Evolutionary conservation across 2,888 invertebrate species (phyloP).

Genomic region (Drosophila falleni): DNA sequence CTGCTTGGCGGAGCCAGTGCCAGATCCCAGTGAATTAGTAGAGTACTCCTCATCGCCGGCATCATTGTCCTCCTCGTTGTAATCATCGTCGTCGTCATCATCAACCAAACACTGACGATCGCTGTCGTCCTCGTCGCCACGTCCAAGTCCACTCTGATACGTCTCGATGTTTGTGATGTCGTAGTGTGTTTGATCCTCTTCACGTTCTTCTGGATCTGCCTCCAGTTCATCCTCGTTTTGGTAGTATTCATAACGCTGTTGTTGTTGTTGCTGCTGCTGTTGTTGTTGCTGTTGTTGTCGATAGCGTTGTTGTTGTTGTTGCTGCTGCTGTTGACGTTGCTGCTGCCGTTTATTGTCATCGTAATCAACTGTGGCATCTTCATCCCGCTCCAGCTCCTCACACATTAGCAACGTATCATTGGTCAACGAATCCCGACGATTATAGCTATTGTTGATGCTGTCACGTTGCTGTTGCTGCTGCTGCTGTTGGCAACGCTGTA

Average conservation of each 20-base stretch:
- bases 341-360: slow-evolving; percentile 65
- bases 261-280: slow-evolving; percentile 68
- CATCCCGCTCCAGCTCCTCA: slow-evolving; percentile 83
- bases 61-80: slow-evolving; percentile 74
- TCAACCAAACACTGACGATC: slow-evolving; percentile 81
- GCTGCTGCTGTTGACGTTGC: slow-evolving; percentile 58
- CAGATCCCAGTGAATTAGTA: slow-evolving; percentile 80
- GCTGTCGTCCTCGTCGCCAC: slow-evolving; percentile 75
- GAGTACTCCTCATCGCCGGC: slow-evolving; percentile 82
- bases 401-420: slow-evolving; percentile 83
- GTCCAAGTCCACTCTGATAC: slow-evolving; percentile 77
- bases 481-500: slow-evolving; percentile 61
- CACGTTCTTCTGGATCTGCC: slow-evolving; percentile 75
- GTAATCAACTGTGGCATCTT: slow-evolving; percentile 66
- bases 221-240: slow-evolving; percentile 78
- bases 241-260: slow-evolving; percentile 79
- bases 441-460: slow-evolving; percentile 84
- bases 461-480: slow-evolving; percentile 75
- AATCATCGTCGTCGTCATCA: slow-evolving; percentile 71
- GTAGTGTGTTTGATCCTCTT: slow-evolving; percentile 84
- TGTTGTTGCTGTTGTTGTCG: slow-evolving; percentile 51
- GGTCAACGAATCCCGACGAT: slow-evolving; percentile 83
- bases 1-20: slow-evolving; percentile 77
- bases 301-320: slow-evolving; percentile 49
- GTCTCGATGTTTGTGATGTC: slow-evolving; percentile 84